These are phyloP conservation scores for Oncorhynchus tshawytscha DNA, from an alignment of 2,113 vertebrate species.

Conservation along the genomic window DNA sequence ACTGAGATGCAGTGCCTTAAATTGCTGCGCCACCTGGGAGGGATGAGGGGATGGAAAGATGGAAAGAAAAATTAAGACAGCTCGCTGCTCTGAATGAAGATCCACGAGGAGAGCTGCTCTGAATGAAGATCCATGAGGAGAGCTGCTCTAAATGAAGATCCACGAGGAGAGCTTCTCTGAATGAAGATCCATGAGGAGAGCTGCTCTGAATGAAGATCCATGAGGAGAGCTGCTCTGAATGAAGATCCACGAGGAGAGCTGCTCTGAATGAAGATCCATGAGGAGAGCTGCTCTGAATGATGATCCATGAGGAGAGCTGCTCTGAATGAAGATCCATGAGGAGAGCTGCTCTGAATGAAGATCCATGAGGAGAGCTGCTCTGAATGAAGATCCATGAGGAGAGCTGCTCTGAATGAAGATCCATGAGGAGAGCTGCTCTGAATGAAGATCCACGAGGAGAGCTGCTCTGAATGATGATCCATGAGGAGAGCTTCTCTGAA, in stretches of 20 bases:
- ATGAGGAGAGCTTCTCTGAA: constrained; percentile 50
- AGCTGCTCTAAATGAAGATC: constrained; percentile 49
- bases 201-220: constrained; percentile 56
- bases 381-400: no score
- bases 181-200: no score
- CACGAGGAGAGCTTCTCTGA: constrained; percentile 53
- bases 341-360: background rate
- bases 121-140: no score
- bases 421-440: constrained; percentile 57
- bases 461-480: constrained; percentile 52
- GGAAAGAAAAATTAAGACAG: constrained; percentile 17
- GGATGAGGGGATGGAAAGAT: constrained; percentile 17
- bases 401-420: constrained; percentile 44
- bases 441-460: no score
- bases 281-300: no score
- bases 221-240: constrained; percentile 46
- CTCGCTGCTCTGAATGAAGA: constrained; percentile 2
- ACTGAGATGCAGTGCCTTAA: no score
- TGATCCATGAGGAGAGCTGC: no score
- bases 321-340: no score
- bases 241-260: no score
- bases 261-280: no score
- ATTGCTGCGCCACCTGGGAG: background rate
- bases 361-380: no score
- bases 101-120: no score